Base-by-base conservation (phyloP, 2,113 vertebrate genomes). In the Delphinus delphis region DNA sequence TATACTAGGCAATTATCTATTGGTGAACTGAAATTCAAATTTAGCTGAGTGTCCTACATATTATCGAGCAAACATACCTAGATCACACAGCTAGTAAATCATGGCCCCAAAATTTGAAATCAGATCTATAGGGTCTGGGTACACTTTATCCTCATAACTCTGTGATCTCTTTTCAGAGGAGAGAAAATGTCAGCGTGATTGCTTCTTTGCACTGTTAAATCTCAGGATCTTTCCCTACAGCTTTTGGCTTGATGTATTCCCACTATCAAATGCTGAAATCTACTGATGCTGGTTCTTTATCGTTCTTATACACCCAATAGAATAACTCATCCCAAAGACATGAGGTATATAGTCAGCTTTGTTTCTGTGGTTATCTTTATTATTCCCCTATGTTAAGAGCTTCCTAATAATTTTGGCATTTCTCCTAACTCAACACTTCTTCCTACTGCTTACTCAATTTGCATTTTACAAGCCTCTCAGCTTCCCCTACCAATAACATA, bases 261-360 rank as follows among this genome's bases (percentile, higher is more conserved):
- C 79, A 93, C n/a, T 53, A 93, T 68, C 44, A 88, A 53, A 71
- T 67, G 55, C 20, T 77, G 62, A 96, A 88, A 96, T 65, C 28
- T 50, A 76, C 14, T 41, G 1, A 50, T 60, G 21, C 17, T 85
- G 11, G 6, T 9, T 91, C 38, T 80, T 2, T 62, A 33, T 86
- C 12, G 28, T 60, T 96, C 65, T 86, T 76, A 63, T 50, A 60
- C 9, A 80, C 18, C 18, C 13, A 41, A n/a, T 21, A 25, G 41
- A 94, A 80, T 79, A 88, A 93, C 15, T 93, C 88, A 82, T 82
- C 36, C 53, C 67, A 96, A 96, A 87, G 58, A 71, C 31, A 50
- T 4, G 63, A 93, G 68, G 4, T 44, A 65, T 36, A 8, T 20
- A 89, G 8, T 84, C 60, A 87, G 50, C 33, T 79, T 53, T 31